Percentiles rank a stretch among this genome's conserved stretches.
Evolutionary conservation across 2,797 vertebrate genomes (phyloP).

Genomic region (Pseudopleuronectes americanus): DNA sequence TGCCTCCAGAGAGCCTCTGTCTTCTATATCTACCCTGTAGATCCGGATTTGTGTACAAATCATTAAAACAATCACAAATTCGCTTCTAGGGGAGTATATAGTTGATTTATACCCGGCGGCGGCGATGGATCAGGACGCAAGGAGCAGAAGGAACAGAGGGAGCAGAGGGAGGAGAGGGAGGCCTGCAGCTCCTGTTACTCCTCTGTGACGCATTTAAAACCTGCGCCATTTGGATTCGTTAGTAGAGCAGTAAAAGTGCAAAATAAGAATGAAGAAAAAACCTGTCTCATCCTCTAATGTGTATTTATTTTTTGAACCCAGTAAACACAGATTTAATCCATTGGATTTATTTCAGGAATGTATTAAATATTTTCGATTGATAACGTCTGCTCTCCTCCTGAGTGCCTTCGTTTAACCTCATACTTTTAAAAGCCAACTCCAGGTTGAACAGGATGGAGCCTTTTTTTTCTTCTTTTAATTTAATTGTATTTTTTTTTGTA

Average conservation of each 20-base stretch:
- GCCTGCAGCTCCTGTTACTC: slow-evolving; percentile 27
- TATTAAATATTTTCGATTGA: slow-evolving; percentile 25
- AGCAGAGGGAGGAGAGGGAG: slow-evolving; percentile 42
- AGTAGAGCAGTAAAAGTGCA: background rate
- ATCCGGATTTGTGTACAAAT: slow-evolving; percentile 99
- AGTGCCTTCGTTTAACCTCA: background rate
- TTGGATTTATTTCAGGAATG: slow-evolving; percentile 2
- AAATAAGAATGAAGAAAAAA: background rate
- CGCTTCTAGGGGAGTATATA: slow-evolving; percentile 99
- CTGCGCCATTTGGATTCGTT: slow-evolving; percentile 1
- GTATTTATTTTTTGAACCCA: background rate
- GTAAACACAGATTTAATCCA: background rate
- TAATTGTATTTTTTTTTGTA: slow-evolving; percentile 40
- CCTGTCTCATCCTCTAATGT: background rate
- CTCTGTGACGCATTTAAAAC: background rate
- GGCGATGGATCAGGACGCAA: slow-evolving; percentile 64
- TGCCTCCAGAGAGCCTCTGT: slow-evolving; percentile 88
- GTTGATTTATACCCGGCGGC: slow-evolving; percentile 96
- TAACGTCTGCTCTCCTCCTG: background rate
- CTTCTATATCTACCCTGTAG: slow-evolving; percentile 99
- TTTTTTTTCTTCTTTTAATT: slow-evolving; percentile 1
- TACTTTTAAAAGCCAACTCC: slow-evolving; percentile 43
- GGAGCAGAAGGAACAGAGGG: background rate
- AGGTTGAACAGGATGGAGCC: slow-evolving; percentile 42
- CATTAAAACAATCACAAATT: slow-evolving; percentile 96